A percentile compares a stretch with the other conserved stretches of the same genome.
These are phyloP conservation scores for Rhabdornis inornatus DNA, from an alignment of 2,113 vertebrate species.

Conservation along the genomic window DNA sequence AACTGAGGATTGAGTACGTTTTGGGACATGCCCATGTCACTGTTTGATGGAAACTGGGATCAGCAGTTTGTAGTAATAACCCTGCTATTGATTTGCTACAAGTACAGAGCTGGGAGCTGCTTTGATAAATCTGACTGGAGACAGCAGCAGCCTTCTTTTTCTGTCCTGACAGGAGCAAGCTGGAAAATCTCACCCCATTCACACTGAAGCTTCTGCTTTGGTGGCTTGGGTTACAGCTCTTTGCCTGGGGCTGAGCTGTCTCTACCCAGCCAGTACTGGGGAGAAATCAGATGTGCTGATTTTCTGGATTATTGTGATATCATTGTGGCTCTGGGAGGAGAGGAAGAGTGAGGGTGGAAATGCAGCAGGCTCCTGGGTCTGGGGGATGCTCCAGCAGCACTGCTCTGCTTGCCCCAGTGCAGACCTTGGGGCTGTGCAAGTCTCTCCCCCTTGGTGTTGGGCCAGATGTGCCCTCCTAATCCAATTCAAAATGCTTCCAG, in stretches of 20 bases:
- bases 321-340: neutral
- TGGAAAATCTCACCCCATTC: neutral
- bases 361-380: neutral
- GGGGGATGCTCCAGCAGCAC: neutral
- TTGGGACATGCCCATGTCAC: neutral
- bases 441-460: neutral
- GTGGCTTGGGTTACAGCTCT: neutral
- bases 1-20: neutral
- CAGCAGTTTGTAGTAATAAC: conserved; percentile 23
- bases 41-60: conserved; percentile 3
- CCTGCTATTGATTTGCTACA: neutral
- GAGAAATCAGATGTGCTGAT: neutral
- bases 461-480: neutral
- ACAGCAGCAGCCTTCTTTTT: neutral
- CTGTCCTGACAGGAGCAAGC: neutral
- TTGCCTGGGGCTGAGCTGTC: neutral
- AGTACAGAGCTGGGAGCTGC: neutral
- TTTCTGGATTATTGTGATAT: neutral
- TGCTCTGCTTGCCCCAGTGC: neutral
- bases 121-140: neutral
- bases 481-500: neutral
- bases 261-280: neutral
- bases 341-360: neutral
- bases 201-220: neutral
- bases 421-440: neutral